phyloP scores from a whole-genome alignment of 2,888 invertebrate genomes.

The Erebia ligea region DNA sequence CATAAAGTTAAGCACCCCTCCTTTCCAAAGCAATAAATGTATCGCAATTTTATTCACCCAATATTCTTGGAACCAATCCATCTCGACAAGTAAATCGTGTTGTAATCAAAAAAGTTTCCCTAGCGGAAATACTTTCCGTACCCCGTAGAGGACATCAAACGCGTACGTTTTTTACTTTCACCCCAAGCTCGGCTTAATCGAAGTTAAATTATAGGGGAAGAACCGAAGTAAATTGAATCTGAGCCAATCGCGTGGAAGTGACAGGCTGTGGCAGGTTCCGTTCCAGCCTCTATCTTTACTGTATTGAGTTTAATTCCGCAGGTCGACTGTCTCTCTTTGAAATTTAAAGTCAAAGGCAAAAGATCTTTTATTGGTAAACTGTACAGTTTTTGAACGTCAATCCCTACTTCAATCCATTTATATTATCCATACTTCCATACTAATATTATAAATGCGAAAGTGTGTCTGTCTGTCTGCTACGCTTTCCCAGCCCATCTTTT shows the following conservation, averaged over 20 bases:
- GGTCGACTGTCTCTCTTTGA: background rate
- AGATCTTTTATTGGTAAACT: too few relatives aligned
- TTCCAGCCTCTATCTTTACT: background rate
- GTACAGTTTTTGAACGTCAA: too few relatives aligned
- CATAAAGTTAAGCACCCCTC: background rate
- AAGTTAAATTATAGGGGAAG: slow-evolving; percentile 47
- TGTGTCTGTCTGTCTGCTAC: too few relatives aligned
- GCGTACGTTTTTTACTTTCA: slow-evolving; percentile 35
- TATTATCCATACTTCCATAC: too few relatives aligned
- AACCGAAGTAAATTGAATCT: slow-evolving; percentile 45
- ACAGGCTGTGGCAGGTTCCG: slow-evolving; percentile 25
- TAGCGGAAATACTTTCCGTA: slow-evolving; percentile 30
- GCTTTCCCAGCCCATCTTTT: too few relatives aligned
- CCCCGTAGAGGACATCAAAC: slow-evolving; percentile 29
- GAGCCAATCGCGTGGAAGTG: slow-evolving; percentile 41
- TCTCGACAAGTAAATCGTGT: slow-evolving; percentile 36
- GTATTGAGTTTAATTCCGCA: background rate
- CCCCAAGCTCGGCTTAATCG: slow-evolving; percentile 43
- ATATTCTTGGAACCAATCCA: slow-evolving; percentile 20
- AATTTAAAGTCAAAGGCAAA: too few relatives aligned
- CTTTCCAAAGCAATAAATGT: slow-evolving; percentile 7
- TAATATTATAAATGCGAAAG: too few relatives aligned
- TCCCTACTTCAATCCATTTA: too few relatives aligned
- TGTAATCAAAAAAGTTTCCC: slow-evolving; percentile 46
- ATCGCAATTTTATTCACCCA: slow-evolving; percentile 10